Evolutionary conservation across 1,140 invertebrate genomes (phyloP), one percentile per base, ranked within the genome.

Genomic region (Lithobius niger): DNA sequence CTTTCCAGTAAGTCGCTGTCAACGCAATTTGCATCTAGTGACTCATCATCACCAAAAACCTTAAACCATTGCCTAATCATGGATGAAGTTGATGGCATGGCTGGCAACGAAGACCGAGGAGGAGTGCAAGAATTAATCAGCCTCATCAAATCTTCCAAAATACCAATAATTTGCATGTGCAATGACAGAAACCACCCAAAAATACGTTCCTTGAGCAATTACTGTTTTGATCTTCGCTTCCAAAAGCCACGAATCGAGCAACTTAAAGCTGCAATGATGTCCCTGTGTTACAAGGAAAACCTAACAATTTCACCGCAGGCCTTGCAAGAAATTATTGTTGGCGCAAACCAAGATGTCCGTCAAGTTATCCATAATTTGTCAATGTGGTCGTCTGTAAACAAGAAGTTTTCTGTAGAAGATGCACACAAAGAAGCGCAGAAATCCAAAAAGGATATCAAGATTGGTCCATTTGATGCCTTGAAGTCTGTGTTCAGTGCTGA

Each of bases 21-120:
- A n/a, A 44, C 27, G 36, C 24, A 25, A 54, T 43, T 40, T 40
- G 10, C 15, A 47, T 47, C 44, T 15, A 6, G 13, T 47, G 44
- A 10, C 22, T 10, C 13, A 10, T 47, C 6, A 47, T 22, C 22
- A 15, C 44, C 19, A 47, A 18, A 13, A 10, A 40, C 31, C 10
- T 26, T 19, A 24, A 86, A 91, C 60, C 89, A 96, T 67, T 88
- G 95, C 24, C 68, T 99, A 0, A 77, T 99, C 15, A 99, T 99
- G 97, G 97, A 99, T 66, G 97, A 99, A 80, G 96, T 99, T 0
- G 97, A 99, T 69, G 97, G 97, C 15, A 99, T 99, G 95, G 89
- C 93, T 13, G 97, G 97, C 15, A 99, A 99, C 70, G 92, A 99
- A 70, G 97, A 99, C 72, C 79, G 97, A 61, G 96, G 96, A 45